A percentile compares a stretch with the other conserved stretches of the same genome.
Conservation (phyloP, 2,113 vertebrate species). For the Sinocyclocheilus rhinocerous region DNA sequence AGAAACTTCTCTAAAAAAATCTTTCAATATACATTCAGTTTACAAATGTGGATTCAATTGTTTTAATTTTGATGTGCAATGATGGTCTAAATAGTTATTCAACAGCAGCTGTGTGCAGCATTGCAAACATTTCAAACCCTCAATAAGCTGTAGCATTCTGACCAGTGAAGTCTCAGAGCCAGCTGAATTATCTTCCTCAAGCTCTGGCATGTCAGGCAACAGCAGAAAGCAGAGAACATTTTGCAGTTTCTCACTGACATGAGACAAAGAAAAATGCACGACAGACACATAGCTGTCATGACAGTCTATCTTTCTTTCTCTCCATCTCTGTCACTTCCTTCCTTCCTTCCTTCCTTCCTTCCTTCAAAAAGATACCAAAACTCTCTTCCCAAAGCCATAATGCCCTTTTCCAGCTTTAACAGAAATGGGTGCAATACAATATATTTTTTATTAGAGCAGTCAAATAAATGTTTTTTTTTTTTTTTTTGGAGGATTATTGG, state of each 20-base stretch:
- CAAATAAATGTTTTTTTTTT: neutral
- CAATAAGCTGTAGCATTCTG: neutral
- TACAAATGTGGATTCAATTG: neutral
- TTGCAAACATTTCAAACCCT: neutral
- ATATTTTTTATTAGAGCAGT: neutral
- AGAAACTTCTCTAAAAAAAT: neutral
- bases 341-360: neutral
- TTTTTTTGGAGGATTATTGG: neutral
- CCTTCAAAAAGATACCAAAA: neutral
- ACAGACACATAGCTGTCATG: neutral
- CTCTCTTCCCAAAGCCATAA: neutral
- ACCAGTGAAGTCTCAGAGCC: neutral
- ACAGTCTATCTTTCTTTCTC: conserved; percentile 9
- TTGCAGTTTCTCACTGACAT: neutral
- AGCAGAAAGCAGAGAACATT: conserved; percentile 21
- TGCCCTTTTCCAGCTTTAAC: neutral
- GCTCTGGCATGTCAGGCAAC: neutral
- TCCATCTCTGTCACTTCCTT: conserved; percentile 5
- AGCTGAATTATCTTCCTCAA: neutral
- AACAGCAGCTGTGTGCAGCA: neutral
- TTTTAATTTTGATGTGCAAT: neutral
- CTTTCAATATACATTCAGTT: neutral
- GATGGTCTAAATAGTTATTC: neutral
- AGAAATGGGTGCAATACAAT: neutral
- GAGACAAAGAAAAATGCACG: neutral